A percentile compares a stretch with the other conserved stretches of the same genome.
phyloP scores from a whole-genome alignment of 2,113 vertebrate species.

The Oncorhynchus kisutch region DNA sequence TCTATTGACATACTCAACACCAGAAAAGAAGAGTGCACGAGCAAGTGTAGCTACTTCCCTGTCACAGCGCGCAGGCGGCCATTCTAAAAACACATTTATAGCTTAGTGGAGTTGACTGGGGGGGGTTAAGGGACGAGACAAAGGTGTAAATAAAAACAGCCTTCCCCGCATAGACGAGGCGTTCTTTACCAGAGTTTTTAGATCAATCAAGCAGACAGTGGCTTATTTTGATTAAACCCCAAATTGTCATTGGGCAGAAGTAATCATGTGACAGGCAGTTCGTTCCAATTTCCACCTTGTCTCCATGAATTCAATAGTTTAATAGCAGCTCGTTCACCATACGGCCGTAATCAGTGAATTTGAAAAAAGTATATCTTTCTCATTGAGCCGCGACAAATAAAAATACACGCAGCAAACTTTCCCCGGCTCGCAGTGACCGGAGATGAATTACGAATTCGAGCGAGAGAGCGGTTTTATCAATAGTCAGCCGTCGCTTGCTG shows the following conservation, averaged over 20 bases:
- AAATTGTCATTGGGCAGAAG: constrained; percentile 99
- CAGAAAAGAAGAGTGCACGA: constrained; percentile 84
- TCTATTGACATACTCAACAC: constrained; percentile 89
- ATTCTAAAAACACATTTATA: constrained; percentile 71
- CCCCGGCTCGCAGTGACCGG: constrained; percentile 92
- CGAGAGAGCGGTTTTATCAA: constrained; percentile 99
- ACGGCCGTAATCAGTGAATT: constrained; percentile 99
- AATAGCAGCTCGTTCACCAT: constrained; percentile 98
- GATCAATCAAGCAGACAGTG: constrained; percentile 99
- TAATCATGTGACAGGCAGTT: constrained; percentile 99
- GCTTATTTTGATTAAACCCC: constrained; percentile 99
- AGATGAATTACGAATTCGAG: constrained; percentile 99
- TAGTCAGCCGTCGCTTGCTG: constrained; percentile 99
- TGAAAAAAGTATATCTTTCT: constrained; percentile 90
- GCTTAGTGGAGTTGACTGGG: constrained; percentile 66
- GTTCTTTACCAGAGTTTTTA: constrained; percentile 95
- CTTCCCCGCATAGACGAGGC: constrained; percentile 92
- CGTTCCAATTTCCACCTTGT: constrained; percentile 99
- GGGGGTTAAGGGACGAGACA: constrained; percentile 85
- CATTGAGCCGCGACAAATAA: constrained; percentile 78
- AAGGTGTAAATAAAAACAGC: constrained; percentile 97
- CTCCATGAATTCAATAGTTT: constrained; percentile 99
- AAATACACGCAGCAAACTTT: constrained; percentile 91
- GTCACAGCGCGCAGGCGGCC: constrained; percentile 68
- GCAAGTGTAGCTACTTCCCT: constrained; percentile 67